These are phyloP conservation scores for Glareola pratincola DNA, from an alignment of 2,113 vertebrate species.

Conservation along the genomic window DNA sequence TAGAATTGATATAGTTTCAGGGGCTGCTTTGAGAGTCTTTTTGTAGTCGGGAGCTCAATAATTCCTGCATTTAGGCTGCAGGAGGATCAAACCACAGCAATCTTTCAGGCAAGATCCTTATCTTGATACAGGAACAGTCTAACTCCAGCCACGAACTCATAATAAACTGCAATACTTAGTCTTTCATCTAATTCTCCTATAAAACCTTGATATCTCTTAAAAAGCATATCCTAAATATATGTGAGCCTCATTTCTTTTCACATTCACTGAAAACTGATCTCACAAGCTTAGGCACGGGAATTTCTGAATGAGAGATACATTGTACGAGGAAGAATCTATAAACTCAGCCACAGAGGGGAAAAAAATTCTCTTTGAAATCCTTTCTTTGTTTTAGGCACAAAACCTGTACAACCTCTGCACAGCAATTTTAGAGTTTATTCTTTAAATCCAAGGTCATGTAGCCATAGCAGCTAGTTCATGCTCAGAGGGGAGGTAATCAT, in stretches of 20 bases:
- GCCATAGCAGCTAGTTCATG: constrained; percentile 37
- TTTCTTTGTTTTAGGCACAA: constrained; percentile 60
- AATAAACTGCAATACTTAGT: constrained; percentile 27
- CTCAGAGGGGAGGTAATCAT: constrained; percentile 65
- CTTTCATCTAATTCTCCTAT: constrained; percentile 50
- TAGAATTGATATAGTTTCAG: constrained; percentile 49
- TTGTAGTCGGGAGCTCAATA: constrained; percentile 59
- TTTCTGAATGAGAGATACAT: constrained; percentile 11
- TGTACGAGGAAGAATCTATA: constrained; percentile 10
- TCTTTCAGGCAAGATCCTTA: constrained; percentile 26
- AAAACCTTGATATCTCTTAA: constrained; percentile 40
- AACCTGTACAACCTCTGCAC: constrained; percentile 50
- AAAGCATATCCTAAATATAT: constrained; percentile 13
- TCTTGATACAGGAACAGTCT: background rate
- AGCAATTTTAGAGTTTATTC: constrained; percentile 57
- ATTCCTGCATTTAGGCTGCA: constrained; percentile 38
- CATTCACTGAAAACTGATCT: constrained; percentile 18
- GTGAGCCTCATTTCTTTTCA: constrained; percentile 1
- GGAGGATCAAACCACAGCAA: constrained; percentile 33
- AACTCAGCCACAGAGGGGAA: background rate
- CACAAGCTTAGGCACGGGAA: background rate
- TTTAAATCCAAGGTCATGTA: constrained; percentile 63
- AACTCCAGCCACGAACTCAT: constrained; percentile 12
- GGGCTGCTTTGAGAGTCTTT: constrained; percentile 40
- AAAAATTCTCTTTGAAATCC: constrained; percentile 50